These are phyloP conservation scores for Neoarius graeffei DNA, from an alignment of 2,113 vertebrate species.

Conservation along the genomic window DNA sequence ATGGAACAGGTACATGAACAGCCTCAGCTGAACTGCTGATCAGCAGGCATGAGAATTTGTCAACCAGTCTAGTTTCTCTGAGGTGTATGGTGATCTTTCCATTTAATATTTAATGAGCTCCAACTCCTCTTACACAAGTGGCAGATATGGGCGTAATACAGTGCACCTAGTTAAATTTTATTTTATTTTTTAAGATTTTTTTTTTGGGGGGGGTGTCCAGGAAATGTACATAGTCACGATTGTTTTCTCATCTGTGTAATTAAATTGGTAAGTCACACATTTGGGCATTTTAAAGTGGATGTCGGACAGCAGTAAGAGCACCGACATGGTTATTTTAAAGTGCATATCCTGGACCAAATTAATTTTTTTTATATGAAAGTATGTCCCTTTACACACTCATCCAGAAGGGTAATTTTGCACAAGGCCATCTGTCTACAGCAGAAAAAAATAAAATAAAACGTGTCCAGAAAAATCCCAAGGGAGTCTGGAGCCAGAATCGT, in stretches of 20 bases:
- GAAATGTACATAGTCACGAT: background rate
- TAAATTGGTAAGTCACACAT: background rate
- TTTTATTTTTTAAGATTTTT: no score
- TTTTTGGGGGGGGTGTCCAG: background rate
- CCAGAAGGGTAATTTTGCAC: no score
- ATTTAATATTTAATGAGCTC: background rate
- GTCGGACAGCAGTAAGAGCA: background rate
- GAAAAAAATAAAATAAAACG: no score
- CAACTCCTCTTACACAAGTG: background rate
- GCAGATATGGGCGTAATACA: background rate
- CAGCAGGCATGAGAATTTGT: background rate
- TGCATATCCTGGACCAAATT: no score
- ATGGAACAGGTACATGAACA: constrained; percentile 87
- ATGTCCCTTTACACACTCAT: no score
- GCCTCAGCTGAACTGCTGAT: background rate
- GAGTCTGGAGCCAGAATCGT: no score
- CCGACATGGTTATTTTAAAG: no score
- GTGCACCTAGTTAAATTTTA: background rate
- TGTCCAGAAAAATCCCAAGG: no score
- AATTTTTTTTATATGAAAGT: no score
- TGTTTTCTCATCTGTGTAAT: background rate
- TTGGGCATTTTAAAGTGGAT: background rate
- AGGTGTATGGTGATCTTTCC: background rate
- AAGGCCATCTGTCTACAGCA: no score
- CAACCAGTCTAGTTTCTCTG: background rate